A percentile compares a stretch with the other conserved stretches of the same genome.
phyloP scores from a whole-genome alignment of 1,140 invertebrate genomes.

The Papilio machaon region DNA sequence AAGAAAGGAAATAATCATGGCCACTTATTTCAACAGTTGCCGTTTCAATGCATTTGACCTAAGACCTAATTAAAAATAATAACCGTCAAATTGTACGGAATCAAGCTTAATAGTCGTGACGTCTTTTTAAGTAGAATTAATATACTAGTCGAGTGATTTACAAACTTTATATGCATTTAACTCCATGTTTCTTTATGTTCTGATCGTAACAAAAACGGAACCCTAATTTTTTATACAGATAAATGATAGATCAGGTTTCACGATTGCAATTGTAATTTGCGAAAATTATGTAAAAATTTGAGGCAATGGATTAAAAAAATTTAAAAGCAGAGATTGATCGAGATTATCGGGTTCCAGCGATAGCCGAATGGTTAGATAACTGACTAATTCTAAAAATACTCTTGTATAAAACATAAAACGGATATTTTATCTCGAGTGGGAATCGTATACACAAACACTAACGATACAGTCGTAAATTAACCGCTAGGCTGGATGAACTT shows the following conservation, averaged over 20 bases:
- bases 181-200: neutral
- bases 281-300: neutral
- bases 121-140: slow-evolving; percentile 15
- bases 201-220: neutral
- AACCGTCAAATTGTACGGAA: slow-evolving; percentile 54
- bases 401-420: neutral
- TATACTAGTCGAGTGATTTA: neutral
- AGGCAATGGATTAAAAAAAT: neutral
- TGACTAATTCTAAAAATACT: neutral
- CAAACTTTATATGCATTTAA: neutral
- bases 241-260: too few relatives aligned
- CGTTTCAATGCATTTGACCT: slow-evolving; percentile 53
- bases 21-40: slow-evolving; percentile 31
- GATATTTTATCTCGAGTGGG: slow-evolving; percentile 4
- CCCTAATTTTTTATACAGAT: neutral
- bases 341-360: neutral
- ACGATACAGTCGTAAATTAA: neutral
- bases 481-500: neutral
- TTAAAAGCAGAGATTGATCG: neutral
- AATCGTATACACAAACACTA: neutral
- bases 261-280: too few relatives aligned
- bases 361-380: neutral
- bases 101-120: slow-evolving; percentile 50
- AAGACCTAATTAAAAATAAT: slow-evolving; percentile 55
- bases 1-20: slow-evolving; percentile 32